Evolutionary conservation across 2,888 invertebrate genomes (phyloP).

Genomic region (Cecidostiba fungosa): DNA sequence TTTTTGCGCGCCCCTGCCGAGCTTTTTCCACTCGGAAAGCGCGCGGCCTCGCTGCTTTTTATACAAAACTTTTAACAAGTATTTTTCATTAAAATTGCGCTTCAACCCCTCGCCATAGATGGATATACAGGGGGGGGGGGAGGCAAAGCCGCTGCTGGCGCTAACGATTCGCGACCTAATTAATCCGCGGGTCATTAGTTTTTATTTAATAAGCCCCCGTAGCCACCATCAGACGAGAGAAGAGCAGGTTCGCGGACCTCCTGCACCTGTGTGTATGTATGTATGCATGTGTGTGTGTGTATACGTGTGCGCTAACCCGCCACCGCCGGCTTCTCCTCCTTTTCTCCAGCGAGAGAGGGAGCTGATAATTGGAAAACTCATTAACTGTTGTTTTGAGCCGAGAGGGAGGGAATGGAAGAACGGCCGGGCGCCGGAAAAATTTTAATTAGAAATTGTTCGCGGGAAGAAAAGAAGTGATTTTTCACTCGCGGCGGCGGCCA

Average conservation of each 20-base stretch:
- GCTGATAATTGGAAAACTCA: constrained; percentile 63
- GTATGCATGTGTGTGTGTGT: neutral
- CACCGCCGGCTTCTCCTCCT: neutral
- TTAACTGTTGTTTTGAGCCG: constrained; percentile 57
- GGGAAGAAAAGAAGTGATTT: constrained; percentile 61
- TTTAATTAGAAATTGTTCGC: constrained; percentile 64
- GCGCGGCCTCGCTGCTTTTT: constrained; percentile 22
- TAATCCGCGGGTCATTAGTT: constrained; percentile 63
- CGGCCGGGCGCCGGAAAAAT: constrained; percentile 49
- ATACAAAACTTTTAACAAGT: constrained; percentile 59
- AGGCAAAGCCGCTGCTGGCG: constrained; percentile 15
- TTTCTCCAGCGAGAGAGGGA: constrained; percentile 18
- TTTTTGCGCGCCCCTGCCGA: constrained; percentile 22
- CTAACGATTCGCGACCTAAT: constrained; percentile 64
- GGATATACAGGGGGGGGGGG: neutral
- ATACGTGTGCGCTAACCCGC: neutral
- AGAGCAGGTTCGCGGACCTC: neutral
- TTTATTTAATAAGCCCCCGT: constrained; percentile 60
- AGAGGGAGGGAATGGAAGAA: neutral
- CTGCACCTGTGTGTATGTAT: neutral
- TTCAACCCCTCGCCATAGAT: neutral
- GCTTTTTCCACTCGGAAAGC: constrained; percentile 6
- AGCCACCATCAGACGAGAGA: neutral
- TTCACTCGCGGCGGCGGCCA: constrained; percentile 34
- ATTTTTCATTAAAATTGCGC: constrained; percentile 62